phyloP scores from a whole-genome alignment of 1,140 invertebrate genomes.

The Brachionus koreanus region DNA sequence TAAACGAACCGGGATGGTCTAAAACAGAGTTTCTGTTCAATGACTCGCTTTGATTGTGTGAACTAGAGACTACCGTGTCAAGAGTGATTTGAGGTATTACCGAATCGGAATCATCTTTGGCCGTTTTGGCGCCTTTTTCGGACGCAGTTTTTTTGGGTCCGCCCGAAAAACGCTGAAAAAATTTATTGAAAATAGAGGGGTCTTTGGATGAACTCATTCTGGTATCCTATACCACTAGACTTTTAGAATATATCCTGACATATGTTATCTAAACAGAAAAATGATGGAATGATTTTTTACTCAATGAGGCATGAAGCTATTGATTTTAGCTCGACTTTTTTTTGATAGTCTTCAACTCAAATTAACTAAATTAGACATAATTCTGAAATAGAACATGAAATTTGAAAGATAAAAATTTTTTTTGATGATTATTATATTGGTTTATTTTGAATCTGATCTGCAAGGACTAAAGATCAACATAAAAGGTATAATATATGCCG shows the following conservation, averaged over 20 bases:
- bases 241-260: neutral
- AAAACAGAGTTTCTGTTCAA: neutral
- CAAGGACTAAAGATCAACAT: neutral
- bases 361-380: conserved; percentile 2
- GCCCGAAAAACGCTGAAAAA: neutral
- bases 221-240: neutral
- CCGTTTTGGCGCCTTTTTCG: neutral
- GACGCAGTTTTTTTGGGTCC: neutral
- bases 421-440: neutral
- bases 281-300: too few species aligned
- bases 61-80: neutral
- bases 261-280: neutral
- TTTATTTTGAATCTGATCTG: neutral
- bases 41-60: neutral
- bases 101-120: neutral
- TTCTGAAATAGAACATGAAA: neutral
- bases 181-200: neutral
- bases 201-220: neutral
- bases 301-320: neutral
- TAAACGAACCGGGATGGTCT: neutral
- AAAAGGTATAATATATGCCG: neutral
- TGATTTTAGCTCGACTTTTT: neutral
- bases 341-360: neutral
- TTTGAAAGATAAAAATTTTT: neutral
- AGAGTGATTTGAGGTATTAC: neutral